Evolutionary conservation across 2,113 vertebrate species (phyloP).

Genomic region (Maccullochella peelii): DNA sequence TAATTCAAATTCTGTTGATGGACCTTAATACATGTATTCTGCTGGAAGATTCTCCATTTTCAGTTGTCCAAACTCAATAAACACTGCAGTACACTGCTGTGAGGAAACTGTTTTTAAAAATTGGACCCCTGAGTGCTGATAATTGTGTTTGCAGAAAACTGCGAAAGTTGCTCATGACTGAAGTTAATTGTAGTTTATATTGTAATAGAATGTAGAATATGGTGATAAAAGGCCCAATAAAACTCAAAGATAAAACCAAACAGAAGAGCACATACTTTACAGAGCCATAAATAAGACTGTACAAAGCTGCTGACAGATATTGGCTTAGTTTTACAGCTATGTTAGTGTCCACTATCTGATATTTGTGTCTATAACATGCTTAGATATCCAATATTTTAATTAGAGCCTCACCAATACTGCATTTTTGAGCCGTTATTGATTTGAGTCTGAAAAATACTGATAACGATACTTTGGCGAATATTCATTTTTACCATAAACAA

Average conservation of each 20-base stretch:
- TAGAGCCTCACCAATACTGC: neutral
- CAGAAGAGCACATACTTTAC: constrained; percentile 37
- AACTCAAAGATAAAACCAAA: constrained; percentile 48
- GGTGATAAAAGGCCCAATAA: constrained; percentile 62
- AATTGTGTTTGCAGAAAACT: constrained; percentile 54
- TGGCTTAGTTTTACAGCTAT: constrained; percentile 35
- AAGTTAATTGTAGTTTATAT: constrained; percentile 62
- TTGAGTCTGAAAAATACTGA: neutral
- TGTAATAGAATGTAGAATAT: constrained; percentile 55
- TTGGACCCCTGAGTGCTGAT: constrained; percentile 24
- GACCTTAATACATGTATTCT: neutral
- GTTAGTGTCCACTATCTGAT: constrained; percentile 17
- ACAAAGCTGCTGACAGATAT: constrained; percentile 50
- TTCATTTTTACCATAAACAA: neutral
- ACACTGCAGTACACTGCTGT: constrained; percentile 6
- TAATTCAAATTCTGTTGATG: constrained; percentile 20
- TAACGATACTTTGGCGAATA: neutral
- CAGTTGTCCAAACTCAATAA: constrained; percentile 39
- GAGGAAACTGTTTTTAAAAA: constrained; percentile 14
- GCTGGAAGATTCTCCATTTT: constrained; percentile 8
- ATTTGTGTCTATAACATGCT: constrained; percentile 20
- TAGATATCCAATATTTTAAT: constrained; percentile 3
- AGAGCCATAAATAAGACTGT: constrained; percentile 13
- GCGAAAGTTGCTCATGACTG: constrained; percentile 19
- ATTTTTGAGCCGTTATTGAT: neutral